phyloP scores from a whole-genome alignment of 2,113 vertebrate species.

The Galbula dea region DNA sequence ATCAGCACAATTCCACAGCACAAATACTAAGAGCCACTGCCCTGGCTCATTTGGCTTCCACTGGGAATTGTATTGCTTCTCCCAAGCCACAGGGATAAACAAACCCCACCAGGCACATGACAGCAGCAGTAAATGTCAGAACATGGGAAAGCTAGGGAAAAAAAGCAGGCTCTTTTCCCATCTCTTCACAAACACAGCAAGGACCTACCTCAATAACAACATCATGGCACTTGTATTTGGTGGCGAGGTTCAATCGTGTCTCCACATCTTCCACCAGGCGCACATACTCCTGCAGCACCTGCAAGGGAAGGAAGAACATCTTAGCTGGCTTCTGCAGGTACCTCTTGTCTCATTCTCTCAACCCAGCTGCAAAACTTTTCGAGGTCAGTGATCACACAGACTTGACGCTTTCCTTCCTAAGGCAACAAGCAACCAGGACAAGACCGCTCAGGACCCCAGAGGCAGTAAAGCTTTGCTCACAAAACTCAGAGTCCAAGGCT shows the following conservation, averaged over 20 bases:
- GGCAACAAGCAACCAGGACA: neutral
- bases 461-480: neutral
- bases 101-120: neutral
- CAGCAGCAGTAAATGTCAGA: neutral
- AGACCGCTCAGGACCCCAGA: neutral
- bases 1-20: neutral
- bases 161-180: neutral
- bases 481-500: neutral
- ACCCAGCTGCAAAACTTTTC: neutral
- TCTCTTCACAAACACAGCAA: neutral
- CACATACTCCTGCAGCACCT: constrained; percentile 91
- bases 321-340: neutral
- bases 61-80: neutral
- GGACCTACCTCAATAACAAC: constrained; percentile 88
- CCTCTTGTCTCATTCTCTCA: neutral
- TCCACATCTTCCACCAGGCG: constrained; percentile 88
- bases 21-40: neutral
- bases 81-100: neutral
- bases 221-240: constrained; percentile 93
- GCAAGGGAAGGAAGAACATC: neutral
- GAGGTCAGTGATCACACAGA: neutral
- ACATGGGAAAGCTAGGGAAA: neutral
- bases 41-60: neutral
- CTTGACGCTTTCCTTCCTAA: neutral
- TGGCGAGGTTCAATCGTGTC: constrained; percentile 81